A percentile compares a stretch with the other conserved stretches of the same genome.
Conservation (phyloP, 2,113 vertebrate species). For the Alligator mississippiensis region DNA sequence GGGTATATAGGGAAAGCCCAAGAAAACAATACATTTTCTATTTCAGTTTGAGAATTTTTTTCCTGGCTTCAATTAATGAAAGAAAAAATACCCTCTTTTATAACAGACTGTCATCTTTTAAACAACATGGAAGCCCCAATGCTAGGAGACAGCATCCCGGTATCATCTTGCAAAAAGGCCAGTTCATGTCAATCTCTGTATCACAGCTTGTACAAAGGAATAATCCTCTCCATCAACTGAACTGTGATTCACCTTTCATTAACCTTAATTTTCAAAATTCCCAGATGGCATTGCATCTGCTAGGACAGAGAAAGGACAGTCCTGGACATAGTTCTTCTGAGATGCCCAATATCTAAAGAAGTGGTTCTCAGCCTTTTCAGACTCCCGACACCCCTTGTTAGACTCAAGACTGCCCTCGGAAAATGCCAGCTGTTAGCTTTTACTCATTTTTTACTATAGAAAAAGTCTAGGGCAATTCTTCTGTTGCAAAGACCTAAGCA, state of each 20-base stretch:
- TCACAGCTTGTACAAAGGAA: background rate
- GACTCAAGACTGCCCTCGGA: too few species aligned
- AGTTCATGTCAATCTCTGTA: background rate
- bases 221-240: background rate
- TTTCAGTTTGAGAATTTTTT: background rate
- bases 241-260: background rate
- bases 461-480: too few species aligned
- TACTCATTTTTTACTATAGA: too few species aligned
- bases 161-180: background rate
- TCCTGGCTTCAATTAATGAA: background rate
- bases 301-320: background rate
- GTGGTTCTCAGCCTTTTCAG: too few species aligned
- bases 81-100: background rate
- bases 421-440: too few species aligned
- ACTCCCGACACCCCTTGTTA: too few species aligned
- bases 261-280: background rate
- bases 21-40: background rate
- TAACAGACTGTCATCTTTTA: background rate
- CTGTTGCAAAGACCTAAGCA: too few species aligned
- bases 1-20: background rate
- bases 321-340: background rate
- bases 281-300: background rate
- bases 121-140: background rate
- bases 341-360: background rate
- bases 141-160: background rate